Base-by-base conservation (phyloP, 2,888 invertebrate genomes). In the Ornithoptera priamus region DNA sequence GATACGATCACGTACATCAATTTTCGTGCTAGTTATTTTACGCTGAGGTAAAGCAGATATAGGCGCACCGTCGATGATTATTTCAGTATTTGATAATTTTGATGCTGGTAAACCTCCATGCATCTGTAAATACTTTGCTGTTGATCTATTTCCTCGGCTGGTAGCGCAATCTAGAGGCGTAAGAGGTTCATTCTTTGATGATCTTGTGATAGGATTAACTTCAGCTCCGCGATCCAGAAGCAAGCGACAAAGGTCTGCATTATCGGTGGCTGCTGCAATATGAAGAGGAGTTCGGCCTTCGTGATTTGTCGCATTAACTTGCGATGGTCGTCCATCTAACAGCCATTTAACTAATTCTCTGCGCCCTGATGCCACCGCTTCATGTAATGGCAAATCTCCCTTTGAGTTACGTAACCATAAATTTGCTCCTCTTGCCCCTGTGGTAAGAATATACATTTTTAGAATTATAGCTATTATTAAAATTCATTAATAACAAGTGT, bases 301-400 rank as follows among this genome's bases (percentile, higher is more conserved):
- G 78, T 97, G 97, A 83, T 99, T 99, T 5, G 97, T 96, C 62
- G 96, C 97, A 87, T 95, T 98, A 64, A 97, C 95, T 79, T 95
- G 96, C 77, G 97, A 96, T 1, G 97, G 96, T 72, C 97, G 94
- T 78, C 97, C 96, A 65, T 95, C 95, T 69, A 98, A 91, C 60
- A 99, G 89, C 98, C 98, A 99, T 78, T 96, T 95, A 0, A 98
- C 96, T 71, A 98, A 86, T 80, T 98, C 98, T 74, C 97, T 95
- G 72, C 98, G 94, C 0, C 99, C 98, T 0, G 98, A 98, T 59
- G 97, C 95, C 0, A 99, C 97, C 0, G 99, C 99, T 89, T 99
- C 99, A 84, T 99, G 99, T 36, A 99, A 93, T 0, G 99, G 98
- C 69, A 98, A 94, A 85, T 99, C 99, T 0, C 99, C 99, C 81